These are phyloP conservation scores for Agrotis clavis DNA, from an alignment of 2,888 invertebrate genomes.

Conservation along the genomic window DNA sequence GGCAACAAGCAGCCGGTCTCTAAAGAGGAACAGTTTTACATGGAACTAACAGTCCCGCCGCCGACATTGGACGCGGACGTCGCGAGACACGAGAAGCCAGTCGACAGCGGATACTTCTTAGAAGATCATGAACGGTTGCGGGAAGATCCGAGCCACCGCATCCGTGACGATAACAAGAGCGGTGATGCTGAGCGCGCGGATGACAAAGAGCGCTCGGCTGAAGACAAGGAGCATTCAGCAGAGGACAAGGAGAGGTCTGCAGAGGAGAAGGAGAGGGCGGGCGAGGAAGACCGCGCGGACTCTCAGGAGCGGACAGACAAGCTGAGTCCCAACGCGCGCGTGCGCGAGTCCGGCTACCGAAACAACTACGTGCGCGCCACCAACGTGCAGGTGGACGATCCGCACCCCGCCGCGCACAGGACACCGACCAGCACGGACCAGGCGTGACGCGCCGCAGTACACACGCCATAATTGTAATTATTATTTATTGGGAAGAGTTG, in stretches of 20 bases:
- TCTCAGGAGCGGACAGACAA: conserved; percentile 70
- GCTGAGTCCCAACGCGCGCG: conserved; percentile 80
- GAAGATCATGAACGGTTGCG: conserved; percentile 81
- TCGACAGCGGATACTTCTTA: conserved; percentile 73
- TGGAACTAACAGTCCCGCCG: conserved; percentile 78
- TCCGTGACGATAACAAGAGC: conserved; percentile 65
- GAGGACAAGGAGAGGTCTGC: conserved; percentile 66
- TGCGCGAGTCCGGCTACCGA: conserved; percentile 80
- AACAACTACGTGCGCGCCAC: conserved; percentile 82
- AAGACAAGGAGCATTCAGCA: conserved; percentile 63
- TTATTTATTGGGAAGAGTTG: conserved; percentile 81
- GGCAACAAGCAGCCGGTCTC: conserved; percentile 82
- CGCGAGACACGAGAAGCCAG: conserved; percentile 76
- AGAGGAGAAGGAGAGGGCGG: conserved; percentile 67
- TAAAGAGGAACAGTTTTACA: conserved; percentile 81
- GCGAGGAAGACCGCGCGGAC: conserved; percentile 68
- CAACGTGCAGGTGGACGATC: conserved; percentile 81
- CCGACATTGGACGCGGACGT: conserved; percentile 83
- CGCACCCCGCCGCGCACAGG: conserved; percentile 66
- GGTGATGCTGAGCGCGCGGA: conserved; percentile 63
- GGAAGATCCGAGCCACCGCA: conserved; percentile 77
- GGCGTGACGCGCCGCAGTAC: conserved; percentile 65
- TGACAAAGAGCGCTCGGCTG: conserved; percentile 62
- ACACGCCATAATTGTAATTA: conserved; percentile 82
- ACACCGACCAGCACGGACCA: conserved; percentile 65